Base-by-base conservation (phyloP, 2,113 vertebrate genomes). In the Gadus macrocephalus region DNA sequence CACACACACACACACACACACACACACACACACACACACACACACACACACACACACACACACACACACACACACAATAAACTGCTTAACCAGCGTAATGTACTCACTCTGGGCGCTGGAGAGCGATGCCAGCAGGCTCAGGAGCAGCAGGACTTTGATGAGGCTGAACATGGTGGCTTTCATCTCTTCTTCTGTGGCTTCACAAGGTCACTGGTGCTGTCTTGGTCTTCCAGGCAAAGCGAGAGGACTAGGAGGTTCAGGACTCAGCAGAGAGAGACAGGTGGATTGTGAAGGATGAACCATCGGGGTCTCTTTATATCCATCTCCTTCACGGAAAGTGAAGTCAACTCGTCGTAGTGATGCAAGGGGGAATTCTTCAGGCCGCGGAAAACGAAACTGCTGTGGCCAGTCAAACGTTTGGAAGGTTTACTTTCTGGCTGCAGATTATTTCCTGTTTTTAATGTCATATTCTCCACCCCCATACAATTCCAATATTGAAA, bases 101-200 rank as follows among this genome's bases (percentile, higher is more conserved):
- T 17, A 58, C 55, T 87, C 71, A 91, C 90, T 1, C 1, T 85
- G 82, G 3, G 86, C 79, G 15, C 65, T 6, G 3, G 82, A 73
- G 67, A 89, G 4, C 77, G 79, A 83, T 70, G 69, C 56, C 19
- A 80, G 0, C 9, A 68, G 74, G 3, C 74, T 77, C 74, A 91
- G 70, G 70, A 88, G 76, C 58, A 90, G 72, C 28, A 87, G 71
- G 3, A 67, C 53, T 78, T 80, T 86, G 42, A 80, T 67, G 55
- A 67, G 62, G 83, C 70, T 17, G 3, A 65, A 77, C 86, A 89
- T 90, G 17, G 49, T 75, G 73, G 78, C n/a, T 53, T 82, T 80
- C 7, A 14, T 70, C 12, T 73, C 67, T 56, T 35, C 35, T 77
- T 9, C 25, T 62, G 35, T 60, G 68, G 65, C 61, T 49, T 49